phyloP scores from a whole-genome alignment of 2,113 vertebrate genomes.

The Eira barbara region DNA sequence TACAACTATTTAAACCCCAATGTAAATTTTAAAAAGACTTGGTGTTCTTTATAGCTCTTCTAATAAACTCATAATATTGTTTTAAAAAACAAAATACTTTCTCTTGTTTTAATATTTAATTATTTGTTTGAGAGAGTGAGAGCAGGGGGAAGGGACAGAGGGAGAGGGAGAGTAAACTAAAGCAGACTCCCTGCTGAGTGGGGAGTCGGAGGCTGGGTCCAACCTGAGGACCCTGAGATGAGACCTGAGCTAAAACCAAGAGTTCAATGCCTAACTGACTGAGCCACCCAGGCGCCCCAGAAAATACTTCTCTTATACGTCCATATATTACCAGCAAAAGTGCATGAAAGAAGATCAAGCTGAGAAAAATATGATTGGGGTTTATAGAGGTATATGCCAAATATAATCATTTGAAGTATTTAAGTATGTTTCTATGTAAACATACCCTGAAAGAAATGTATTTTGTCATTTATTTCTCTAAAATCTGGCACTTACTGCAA shows the following conservation, averaged over 20 bases:
- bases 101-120: not conserved
- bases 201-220: not conserved
- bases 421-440: constrained; percentile 28
- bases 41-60: not conserved
- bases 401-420: not conserved
- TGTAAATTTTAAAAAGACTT: not conserved
- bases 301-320: not conserved
- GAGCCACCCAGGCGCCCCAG: not conserved
- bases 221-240: not conserved
- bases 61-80: not conserved
- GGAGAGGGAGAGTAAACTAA: not conserved
- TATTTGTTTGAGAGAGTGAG: not conserved
- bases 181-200: not conserved
- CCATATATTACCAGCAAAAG: not conserved
- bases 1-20: not conserved
- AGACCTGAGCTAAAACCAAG: not conserved
- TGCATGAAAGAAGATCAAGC: not conserved
- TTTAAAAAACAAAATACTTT: not conserved
- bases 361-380: not conserved
- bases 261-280: not conserved
- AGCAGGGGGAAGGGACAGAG: not conserved
- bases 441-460: constrained; percentile 29
- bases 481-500: not conserved
- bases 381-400: not conserved
- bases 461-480: constrained; percentile 34